phyloP scores from a whole-genome alignment of 2,888 invertebrate species.

The Ceriagrion tenellum region DNA sequence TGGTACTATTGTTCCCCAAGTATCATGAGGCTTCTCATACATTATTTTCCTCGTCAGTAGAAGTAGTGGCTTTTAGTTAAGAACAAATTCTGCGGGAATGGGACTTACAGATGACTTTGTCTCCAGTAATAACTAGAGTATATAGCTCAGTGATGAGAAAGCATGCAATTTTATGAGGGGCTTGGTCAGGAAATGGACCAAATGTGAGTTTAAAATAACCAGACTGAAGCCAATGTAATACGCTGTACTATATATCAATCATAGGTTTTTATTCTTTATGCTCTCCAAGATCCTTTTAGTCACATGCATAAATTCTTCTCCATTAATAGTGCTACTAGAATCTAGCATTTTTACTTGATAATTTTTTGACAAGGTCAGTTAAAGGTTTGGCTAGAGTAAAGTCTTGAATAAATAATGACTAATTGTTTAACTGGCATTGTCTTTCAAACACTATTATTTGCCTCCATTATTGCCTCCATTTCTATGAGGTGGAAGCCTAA shows the following conservation, averaged over 20 bases:
- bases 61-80: conserved; percentile 54
- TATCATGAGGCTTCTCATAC: neutral
- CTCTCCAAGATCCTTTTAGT: neutral
- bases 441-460: neutral
- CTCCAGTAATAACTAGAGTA: neutral
- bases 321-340: neutral
- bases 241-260: neutral
- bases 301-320: neutral
- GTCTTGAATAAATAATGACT: neutral
- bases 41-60: conserved; percentile 42
- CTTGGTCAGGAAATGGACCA: neutral
- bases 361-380: neutral
- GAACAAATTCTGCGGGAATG: conserved; percentile 31
- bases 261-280: neutral
- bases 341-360: neutral
- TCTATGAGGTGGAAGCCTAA: neutral
- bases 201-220: neutral
- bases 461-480: neutral
- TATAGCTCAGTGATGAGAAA: conserved; percentile 42
- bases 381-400: neutral
- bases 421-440: neutral
- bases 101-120: neutral
- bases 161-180: neutral
- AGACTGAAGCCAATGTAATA: neutral
- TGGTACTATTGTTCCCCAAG: neutral